Base-by-base conservation (phyloP, 2,888 invertebrate genomes). In the Hirtodrosophila duncani region DNA sequence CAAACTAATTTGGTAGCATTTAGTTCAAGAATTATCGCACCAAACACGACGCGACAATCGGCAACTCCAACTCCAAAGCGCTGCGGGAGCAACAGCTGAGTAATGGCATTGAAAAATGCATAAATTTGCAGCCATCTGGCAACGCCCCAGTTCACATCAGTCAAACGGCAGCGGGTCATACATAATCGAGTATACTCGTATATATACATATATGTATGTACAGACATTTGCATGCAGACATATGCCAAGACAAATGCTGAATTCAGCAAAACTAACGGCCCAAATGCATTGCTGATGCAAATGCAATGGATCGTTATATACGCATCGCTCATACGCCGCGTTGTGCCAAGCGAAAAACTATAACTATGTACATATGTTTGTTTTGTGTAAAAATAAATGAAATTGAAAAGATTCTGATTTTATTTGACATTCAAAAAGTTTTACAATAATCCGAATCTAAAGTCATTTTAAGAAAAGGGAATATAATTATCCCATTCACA, bases 1-100 rank as follows among this genome's bases (percentile, higher is more conserved):
- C 46, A 59, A 60, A 62, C 71, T 81, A 74, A 81, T 75, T 79
- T 78, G 79, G 75, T 81, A 70, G 79, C 81, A 75, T 74, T 75
- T 81, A 81, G 71, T 18, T 11, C 2, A 36, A 67, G 66, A 74
- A 74, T 69, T 62, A 75, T 74, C 62, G 50, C 30, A 36, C 30
- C 17, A 17, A 31, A 26, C 44, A 20, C 43, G 30, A 26, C 36
- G 27, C 44, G 53, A 36, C 53, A 23, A 34, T 17, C 5, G 18
- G 14, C 6, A 26, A 4, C 8, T 11, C 4, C 2, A 26, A 26
- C 10, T 10, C 23, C 3, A 23, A 59, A 33, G 23, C 20, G 60
- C 60, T 53, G 43, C 34, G 37, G 60, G 52, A 26, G 21, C 39
- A 49, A 33, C 71, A 50, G 66, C 77, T 79, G 72, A 80, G 46